Percentiles rank a stretch among this genome's conserved stretches.
Evolutionary conservation across 2,888 invertebrate species (phyloP).

Genomic region (Cryptus viduatorius): DNA sequence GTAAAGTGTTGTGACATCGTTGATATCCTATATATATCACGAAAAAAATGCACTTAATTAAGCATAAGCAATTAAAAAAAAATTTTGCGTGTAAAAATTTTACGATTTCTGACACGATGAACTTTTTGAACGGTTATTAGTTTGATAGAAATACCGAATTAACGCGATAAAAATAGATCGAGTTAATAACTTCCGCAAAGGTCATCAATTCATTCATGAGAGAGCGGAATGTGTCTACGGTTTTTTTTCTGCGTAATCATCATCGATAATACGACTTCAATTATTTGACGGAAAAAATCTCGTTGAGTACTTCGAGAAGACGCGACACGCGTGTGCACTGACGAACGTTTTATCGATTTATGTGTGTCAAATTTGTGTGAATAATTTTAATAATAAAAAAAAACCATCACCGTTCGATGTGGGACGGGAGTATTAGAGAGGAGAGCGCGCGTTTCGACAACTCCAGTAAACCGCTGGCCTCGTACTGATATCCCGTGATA

Average conservation of each 20-base stretch:
- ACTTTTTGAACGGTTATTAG: not conserved
- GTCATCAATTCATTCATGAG: conserved; percentile 12
- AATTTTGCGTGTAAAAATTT: not conserved
- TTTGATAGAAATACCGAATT: not conserved
- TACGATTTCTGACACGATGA: not conserved
- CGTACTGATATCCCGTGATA: conserved; percentile 59
- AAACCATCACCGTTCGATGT: conserved; percentile 33
- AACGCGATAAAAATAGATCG: not conserved
- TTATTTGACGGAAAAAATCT: not conserved
- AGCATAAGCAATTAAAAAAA: not conserved
- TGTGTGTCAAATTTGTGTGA: not conserved
- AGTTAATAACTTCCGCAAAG: conserved; percentile 3
- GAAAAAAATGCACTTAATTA: conserved; percentile 10
- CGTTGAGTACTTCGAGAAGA: not conserved
- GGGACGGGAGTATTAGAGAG: conserved; percentile 21
- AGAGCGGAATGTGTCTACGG: not conserved
- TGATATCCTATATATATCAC: conserved; percentile 9
- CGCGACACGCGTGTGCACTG: not conserved
- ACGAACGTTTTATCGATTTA: not conserved
- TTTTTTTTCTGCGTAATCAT: conserved; percentile 10
- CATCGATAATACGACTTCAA: conserved; percentile 1
- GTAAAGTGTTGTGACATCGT: not conserved
- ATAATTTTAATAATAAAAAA: not conserved
- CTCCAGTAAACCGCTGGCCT: conserved; percentile 60
- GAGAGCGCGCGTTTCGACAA: conserved; percentile 41